phyloP scores from a whole-genome alignment of 2,888 invertebrate genomes.

The Macrosoma leucophasiata region DNA sequence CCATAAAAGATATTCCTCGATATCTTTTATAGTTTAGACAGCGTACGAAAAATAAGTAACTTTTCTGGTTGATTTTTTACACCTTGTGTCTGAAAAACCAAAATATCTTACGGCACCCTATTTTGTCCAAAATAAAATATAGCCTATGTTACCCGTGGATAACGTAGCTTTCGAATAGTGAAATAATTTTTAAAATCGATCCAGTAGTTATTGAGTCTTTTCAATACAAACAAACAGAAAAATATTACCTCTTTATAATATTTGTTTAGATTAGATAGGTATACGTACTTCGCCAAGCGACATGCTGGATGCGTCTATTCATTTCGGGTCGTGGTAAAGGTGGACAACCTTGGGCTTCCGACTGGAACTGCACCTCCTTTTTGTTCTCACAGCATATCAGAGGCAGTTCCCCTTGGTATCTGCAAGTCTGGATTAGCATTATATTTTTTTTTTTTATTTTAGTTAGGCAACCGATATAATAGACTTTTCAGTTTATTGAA shows the following conservation, averaged over 20 bases:
- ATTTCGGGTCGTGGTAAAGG: not conserved
- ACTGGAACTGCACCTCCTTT: not conserved
- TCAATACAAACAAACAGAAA: not conserved
- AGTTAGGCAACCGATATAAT: not conserved
- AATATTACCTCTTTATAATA: not conserved
- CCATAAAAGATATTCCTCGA: no score
- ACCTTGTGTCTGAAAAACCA: no score
- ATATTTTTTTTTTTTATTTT: not conserved
- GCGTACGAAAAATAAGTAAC: no score
- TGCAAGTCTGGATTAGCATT: not conserved
- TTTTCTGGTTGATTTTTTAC: no score
- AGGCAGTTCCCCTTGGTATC: not conserved
- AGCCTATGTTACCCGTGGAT: not conserved
- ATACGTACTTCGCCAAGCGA: not conserved
- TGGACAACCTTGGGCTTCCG: not conserved
- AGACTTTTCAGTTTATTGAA: not conserved
- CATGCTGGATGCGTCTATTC: not conserved
- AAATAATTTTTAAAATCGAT: not conserved
- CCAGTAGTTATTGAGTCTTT: not conserved
- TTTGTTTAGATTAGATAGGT: not conserved
- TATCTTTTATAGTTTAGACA: no score
- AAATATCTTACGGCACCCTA: not conserved
- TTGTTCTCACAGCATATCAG: not conserved
- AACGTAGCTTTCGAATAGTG: not conserved
- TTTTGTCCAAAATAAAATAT: not conserved